phyloP scores from a whole-genome alignment of 2,113 vertebrate genomes.

The Arizona elegans region DNA sequence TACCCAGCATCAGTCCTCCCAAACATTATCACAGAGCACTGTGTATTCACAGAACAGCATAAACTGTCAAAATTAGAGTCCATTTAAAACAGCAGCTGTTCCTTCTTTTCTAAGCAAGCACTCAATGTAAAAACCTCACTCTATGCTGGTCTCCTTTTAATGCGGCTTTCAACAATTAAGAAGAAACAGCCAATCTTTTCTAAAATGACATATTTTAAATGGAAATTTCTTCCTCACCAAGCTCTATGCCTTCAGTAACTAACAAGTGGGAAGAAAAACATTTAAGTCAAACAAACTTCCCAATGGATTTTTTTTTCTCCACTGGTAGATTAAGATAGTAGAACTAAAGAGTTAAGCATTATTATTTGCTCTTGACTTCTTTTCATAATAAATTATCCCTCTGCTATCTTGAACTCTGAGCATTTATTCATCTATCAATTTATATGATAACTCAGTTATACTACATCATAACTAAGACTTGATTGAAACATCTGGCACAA shows the following conservation, averaged over 20 bases:
- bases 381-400: background rate
- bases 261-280: background rate
- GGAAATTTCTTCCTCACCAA: constrained; percentile 11
- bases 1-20: constrained; percentile 66
- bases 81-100: constrained; percentile 77
- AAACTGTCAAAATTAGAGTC: constrained; percentile 74
- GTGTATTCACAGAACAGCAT: constrained; percentile 65
- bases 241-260: constrained; percentile 21
- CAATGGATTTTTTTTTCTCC: background rate
- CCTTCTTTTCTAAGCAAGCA: constrained; percentile 65
- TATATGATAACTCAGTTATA: background rate
- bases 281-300: background rate
- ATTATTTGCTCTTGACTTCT: background rate
- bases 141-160: constrained; percentile 43
- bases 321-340: constrained; percentile 16
- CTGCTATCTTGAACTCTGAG: background rate
- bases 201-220: constrained; percentile 6
- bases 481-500: background rate
- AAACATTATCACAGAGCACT: constrained; percentile 67
- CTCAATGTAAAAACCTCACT: constrained; percentile 63
- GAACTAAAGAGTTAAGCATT: background rate
- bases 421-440: background rate
- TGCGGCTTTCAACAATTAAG: constrained; percentile 45
- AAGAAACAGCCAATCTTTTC: constrained; percentile 12
- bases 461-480: background rate